Percentiles rank a stretch among this genome's conserved stretches.
Evolutionary conservation across 1,140 invertebrate genomes (phyloP).

Genomic region (Zaprionus kolodkinae): DNA sequence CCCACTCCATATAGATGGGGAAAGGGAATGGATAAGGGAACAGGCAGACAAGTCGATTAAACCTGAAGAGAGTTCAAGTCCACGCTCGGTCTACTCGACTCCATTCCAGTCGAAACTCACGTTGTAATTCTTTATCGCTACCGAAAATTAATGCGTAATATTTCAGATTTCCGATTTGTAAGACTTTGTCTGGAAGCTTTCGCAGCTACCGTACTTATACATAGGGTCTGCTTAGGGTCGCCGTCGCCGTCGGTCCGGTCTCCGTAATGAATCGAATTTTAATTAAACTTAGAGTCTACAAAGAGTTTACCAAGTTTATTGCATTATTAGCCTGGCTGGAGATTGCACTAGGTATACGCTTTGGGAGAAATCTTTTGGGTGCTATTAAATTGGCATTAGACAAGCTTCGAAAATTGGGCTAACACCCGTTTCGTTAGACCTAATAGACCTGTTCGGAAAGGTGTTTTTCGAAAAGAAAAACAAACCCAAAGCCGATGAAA

Average conservation of each 20-base stretch:
- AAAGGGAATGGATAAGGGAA: not conserved
- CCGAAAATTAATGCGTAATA: slow-evolving; percentile 80
- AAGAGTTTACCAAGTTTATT: slow-evolving; percentile 45
- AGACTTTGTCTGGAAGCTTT: slow-evolving; percentile 42
- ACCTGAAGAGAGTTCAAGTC: slow-evolving; percentile 37
- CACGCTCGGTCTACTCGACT: not conserved
- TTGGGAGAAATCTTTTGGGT: slow-evolving; percentile 35
- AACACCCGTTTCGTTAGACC: not conserved
- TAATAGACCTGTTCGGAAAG: not conserved
- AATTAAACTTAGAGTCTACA: slow-evolving; percentile 42
- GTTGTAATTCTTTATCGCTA: slow-evolving; percentile 74
- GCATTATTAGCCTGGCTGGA: slow-evolving; percentile 72
- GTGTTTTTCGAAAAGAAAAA: slow-evolving; percentile 1
- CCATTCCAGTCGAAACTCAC: slow-evolving; percentile 11
- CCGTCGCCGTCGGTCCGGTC: slow-evolving; percentile 18
- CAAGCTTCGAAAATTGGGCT: slow-evolving; percentile 37
- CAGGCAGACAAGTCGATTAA: slow-evolving; percentile 38
- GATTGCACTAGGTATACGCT: slow-evolving; percentile 7
- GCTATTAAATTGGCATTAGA: slow-evolving; percentile 72
- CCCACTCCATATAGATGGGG: slow-evolving; percentile 17
- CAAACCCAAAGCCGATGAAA: not conserved
- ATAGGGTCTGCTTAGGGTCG: not conserved
- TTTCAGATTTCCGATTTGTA: slow-evolving; percentile 66
- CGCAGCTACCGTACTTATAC: slow-evolving; percentile 40
- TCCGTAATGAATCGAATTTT: slow-evolving; percentile 63